Evolutionary conservation across 2,113 vertebrate species (phyloP).

Genomic region (Urocolius indicus): DNA sequence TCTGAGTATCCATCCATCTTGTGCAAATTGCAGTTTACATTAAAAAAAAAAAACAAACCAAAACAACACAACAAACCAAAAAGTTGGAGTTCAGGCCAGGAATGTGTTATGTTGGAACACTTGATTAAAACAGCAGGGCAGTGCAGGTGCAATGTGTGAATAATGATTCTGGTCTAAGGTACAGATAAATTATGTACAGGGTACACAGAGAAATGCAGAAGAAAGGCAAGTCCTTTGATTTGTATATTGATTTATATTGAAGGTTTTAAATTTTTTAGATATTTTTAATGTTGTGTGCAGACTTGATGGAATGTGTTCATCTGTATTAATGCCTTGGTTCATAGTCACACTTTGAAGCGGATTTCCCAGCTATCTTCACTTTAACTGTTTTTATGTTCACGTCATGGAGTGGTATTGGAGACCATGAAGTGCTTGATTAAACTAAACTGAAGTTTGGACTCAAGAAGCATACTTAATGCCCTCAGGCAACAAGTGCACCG

Average conservation of each 20-base stretch:
- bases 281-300: neutral
- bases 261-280: neutral
- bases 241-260: neutral
- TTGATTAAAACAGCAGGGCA: neutral
- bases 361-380: neutral
- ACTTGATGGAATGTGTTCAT: neutral
- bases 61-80: too few species aligned
- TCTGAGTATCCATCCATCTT: neutral
- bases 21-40: neutral
- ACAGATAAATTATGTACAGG: neutral
- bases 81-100: neutral
- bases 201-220: neutral
- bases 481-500: rapidly evolving
- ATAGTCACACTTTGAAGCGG: neutral
- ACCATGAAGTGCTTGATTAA: neutral
- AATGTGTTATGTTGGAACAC: neutral
- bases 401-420: neutral
- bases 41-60: too few species aligned
- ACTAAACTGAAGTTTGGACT: neutral
- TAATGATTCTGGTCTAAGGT: neutral
- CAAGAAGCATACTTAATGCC: neutral
- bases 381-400: neutral
- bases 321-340: neutral
- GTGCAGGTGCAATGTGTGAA: neutral
- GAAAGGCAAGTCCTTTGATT: neutral